These are phyloP conservation scores for Micrasema longulum DNA, from an alignment of 1,140 invertebrate genomes.

Conservation along the genomic window DNA sequence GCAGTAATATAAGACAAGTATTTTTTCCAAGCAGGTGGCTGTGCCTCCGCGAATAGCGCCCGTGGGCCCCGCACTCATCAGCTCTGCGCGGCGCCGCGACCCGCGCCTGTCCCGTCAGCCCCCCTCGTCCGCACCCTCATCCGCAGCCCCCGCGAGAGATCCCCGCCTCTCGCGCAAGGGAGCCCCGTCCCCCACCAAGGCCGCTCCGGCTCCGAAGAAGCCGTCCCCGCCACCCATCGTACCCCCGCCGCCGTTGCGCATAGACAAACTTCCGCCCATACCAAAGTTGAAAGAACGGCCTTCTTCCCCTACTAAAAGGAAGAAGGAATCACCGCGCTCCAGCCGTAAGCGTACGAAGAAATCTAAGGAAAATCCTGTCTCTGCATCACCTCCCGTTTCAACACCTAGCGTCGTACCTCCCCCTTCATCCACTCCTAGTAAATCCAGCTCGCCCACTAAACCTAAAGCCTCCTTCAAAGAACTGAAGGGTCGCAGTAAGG, in stretches of 20 bases:
- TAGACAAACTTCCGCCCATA: constrained; percentile 41
- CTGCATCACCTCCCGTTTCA: background rate
- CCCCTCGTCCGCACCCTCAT: constrained; percentile 55
- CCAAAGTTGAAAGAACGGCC: constrained; percentile 40
- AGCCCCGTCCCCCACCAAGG: constrained; percentile 3
- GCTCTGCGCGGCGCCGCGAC: constrained; percentile 69
- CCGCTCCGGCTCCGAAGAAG: constrained; percentile 56
- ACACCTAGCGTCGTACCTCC: background rate
- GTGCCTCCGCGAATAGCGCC: constrained; percentile 71
- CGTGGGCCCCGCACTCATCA: constrained; percentile 72
- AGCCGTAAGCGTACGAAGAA: constrained; percentile 41
- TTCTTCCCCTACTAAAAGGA: constrained; percentile 56
- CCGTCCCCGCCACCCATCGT: constrained; percentile 65
- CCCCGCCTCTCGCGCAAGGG: constrained; percentile 18
- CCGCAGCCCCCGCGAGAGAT: background rate
- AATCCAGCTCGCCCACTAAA: no score
- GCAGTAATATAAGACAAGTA: background rate
- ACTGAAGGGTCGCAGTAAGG: constrained; percentile 70
- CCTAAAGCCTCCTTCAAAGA: constrained; percentile 68
- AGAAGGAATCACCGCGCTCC: constrained; percentile 53
- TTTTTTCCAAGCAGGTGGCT: background rate
- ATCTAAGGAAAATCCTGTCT: constrained; percentile 15
- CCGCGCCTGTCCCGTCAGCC: constrained; percentile 70
- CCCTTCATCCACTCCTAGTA: background rate
- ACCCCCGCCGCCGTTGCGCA: background rate